phyloP scores from a whole-genome alignment of 1,140 invertebrate genomes.

The Leguminivora glycinivorella region DNA sequence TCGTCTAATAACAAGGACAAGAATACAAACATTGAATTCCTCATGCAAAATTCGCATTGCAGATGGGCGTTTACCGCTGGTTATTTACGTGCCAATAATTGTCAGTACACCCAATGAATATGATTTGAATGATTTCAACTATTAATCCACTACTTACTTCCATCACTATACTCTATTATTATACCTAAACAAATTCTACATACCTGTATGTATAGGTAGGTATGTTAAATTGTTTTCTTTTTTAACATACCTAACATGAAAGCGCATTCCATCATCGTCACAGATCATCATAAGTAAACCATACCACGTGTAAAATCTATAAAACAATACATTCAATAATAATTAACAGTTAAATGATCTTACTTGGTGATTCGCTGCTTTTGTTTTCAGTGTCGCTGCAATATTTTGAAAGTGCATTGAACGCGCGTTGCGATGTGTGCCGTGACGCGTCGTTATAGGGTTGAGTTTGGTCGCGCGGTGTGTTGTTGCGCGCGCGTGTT shows the following conservation, averaged over 20 bases:
- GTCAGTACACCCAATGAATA: too few species aligned
- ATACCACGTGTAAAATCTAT: background rate
- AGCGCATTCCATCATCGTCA: background rate
- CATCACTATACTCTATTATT: too few species aligned
- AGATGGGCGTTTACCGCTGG: background rate
- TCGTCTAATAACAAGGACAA: too few species aligned
- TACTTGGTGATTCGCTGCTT: slow-evolving; percentile 11
- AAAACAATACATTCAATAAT: background rate
- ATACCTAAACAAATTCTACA: too few species aligned
- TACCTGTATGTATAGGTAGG: too few species aligned
- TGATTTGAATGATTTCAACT: too few species aligned
- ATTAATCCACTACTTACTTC: too few species aligned
- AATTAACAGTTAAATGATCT: slow-evolving; percentile 2
- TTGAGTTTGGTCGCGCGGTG: background rate
- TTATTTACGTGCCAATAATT: background rate
- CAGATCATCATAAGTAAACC: background rate
- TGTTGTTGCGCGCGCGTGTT: slow-evolving; percentile 30
- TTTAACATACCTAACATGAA: background rate
- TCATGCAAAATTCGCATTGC: background rate
- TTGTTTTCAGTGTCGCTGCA: background rate
- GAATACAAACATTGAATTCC: too few species aligned
- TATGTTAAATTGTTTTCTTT: too few species aligned
- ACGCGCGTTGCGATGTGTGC: background rate
- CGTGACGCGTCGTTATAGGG: background rate
- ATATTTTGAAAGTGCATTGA: slow-evolving; percentile 4